phyloP scores from a whole-genome alignment of 2,888 invertebrate genomes.

The Sarcophaga carnaria region DNA sequence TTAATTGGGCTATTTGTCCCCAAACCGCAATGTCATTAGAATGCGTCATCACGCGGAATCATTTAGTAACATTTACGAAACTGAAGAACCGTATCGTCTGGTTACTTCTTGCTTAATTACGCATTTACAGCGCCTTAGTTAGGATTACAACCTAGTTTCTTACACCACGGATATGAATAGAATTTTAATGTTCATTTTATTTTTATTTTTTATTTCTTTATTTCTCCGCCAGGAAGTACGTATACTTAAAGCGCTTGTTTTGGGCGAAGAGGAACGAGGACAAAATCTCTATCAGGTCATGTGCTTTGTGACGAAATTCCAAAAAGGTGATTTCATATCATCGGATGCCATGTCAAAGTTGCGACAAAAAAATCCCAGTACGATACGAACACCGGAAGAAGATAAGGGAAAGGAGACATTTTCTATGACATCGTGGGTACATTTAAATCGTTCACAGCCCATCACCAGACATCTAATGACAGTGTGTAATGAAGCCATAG shows the following conservation, averaged over 20 bases:
- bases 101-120: too few relatives aligned
- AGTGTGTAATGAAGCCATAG: conserved; percentile 90
- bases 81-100: too few relatives aligned
- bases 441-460: conserved; percentile 86
- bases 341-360: conserved; percentile 98
- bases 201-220: background rate
- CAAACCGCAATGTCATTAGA: too few relatives aligned
- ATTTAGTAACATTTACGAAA: too few relatives aligned
- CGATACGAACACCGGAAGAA: conserved; percentile 94
- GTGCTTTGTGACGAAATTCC: conserved; percentile 95
- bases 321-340: conserved; percentile 96
- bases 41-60: too few relatives aligned
- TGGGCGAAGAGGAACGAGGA: conserved; percentile 96
- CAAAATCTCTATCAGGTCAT: conserved; percentile 94
- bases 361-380: conserved; percentile 94
- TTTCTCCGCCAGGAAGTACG: conserved; percentile 90
- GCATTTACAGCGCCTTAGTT: too few relatives aligned
- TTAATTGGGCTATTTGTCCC: too few relatives aligned
- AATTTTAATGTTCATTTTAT: background rate
- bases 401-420: conserved; percentile 92
- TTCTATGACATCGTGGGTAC: conserved; percentile 92
- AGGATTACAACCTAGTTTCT: background rate
- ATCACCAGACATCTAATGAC: conserved; percentile 89
- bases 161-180: background rate
- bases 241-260: conserved; percentile 92